Percentiles rank a stretch among this genome's conserved stretches.
phyloP scores from a whole-genome alignment of 2,888 invertebrate genomes.

The Tachina fera region DNA sequence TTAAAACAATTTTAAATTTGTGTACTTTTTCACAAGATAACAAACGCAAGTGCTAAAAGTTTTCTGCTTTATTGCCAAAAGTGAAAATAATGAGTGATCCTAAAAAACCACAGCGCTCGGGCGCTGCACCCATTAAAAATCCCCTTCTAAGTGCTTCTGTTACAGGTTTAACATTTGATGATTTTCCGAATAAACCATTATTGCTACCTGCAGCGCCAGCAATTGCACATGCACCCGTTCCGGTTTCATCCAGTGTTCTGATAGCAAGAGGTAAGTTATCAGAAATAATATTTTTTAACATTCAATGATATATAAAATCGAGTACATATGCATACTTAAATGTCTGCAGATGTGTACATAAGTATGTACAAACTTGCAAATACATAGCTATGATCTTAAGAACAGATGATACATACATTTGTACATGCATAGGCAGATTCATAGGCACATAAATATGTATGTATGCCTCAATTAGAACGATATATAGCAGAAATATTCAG shows the following conservation, averaged over 20 bases:
- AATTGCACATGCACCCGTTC: constrained; percentile 75
- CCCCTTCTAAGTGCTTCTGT: constrained; percentile 89
- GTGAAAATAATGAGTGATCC: constrained; percentile 63
- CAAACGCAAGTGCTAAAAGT: constrained; percentile 20
- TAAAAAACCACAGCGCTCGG: constrained; percentile 59
- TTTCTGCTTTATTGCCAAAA: constrained; percentile 5
- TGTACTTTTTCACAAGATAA: not conserved
- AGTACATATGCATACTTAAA: not conserved
- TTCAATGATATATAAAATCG: not conserved
- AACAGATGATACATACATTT: not conserved
- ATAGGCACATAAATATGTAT: not conserved
- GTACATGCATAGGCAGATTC: not conserved
- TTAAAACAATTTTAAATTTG: not conserved
- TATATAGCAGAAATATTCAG: no score
- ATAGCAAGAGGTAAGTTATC: constrained; percentile 65
- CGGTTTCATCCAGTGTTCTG: constrained; percentile 72
- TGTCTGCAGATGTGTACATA: not conserved
- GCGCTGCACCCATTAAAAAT: constrained; percentile 84
- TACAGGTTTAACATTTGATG: constrained; percentile 88
- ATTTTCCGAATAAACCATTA: constrained; percentile 88
- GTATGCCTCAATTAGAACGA: not conserved
- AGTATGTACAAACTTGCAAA: not conserved
- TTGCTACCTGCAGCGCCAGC: constrained; percentile 86
- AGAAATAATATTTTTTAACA: not conserved
- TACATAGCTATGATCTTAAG: no score